Conservation (phyloP, 2,888 invertebrate genomes). For the Epistrophe eligans region DNA sequence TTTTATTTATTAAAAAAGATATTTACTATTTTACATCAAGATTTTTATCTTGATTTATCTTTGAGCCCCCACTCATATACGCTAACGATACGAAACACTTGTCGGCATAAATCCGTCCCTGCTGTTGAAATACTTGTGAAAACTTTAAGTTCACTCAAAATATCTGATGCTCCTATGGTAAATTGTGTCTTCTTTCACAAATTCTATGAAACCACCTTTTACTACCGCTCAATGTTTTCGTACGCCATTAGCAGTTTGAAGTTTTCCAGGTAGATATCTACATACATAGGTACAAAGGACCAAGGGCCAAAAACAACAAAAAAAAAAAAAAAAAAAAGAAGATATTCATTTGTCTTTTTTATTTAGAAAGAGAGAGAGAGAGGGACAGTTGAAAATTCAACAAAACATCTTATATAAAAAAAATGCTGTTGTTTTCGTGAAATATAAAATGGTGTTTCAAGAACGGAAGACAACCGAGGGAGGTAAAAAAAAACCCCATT, state of each 20-base stretch:
- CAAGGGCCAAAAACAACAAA: not conserved
- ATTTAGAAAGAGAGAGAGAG: not conserved
- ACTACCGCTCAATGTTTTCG: constrained; percentile 33
- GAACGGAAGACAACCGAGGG: constrained; percentile 9
- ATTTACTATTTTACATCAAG: too few relatives aligned
- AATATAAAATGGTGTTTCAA: constrained; percentile 48
- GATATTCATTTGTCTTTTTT: constrained; percentile 60
- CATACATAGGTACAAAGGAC: constrained; percentile 41
- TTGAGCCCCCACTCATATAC: too few relatives aligned
- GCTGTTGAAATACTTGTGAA: constrained; percentile 27
- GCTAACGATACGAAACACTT: too few relatives aligned
- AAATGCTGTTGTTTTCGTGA: constrained; percentile 40
- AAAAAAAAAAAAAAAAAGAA: constrained; percentile 17
- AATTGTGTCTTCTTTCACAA: constrained; percentile 17
- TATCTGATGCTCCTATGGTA: constrained; percentile 49
- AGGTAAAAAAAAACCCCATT: not conserved
- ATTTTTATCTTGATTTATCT: too few relatives aligned
- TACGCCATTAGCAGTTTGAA: constrained; percentile 68
- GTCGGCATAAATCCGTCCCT: constrained; percentile 17
- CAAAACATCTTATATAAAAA: constrained; percentile 64
- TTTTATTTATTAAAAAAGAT: too few relatives aligned
- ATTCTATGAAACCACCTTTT: not conserved
- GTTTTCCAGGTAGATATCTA: constrained; percentile 41
- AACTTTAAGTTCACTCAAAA: constrained; percentile 55
- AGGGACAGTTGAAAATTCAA: constrained; percentile 31